Base-by-base conservation (phyloP, 2,113 vertebrate species). In the Apteryx owenii region DNA sequence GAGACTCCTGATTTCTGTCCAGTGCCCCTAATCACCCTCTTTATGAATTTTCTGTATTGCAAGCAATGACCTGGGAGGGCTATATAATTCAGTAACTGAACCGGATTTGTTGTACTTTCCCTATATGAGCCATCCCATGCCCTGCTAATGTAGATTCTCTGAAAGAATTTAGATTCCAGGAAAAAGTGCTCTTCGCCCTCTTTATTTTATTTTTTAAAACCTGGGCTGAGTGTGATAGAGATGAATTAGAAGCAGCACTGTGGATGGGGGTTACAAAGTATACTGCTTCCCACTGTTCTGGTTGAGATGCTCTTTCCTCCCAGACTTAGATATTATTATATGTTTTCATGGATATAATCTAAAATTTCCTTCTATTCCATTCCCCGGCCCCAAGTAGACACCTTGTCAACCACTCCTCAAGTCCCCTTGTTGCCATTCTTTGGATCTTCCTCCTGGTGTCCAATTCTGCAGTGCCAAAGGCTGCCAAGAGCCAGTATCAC, bases 161-260 rank as follows among this genome's bases (percentile, higher is more conserved):
- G 11, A 84, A 44, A 85, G n/a, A 93, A 88, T 95, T 94, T 92
- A 89, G 51, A 70, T 85, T 76, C 19, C 48, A 76, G 73, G n/a
- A 38, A 93, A 85, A 89, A 72, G 5, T 48, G 42, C n/a, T 76
- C 9, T 72, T 92, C 14, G 54, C 5, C 14, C 68, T 25, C 42
- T 83, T 56, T 78, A 18, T 66, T 85, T 44, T 4, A 26, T 48
- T 62, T 84, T 85, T 93, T 81, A 33, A 65, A 91, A 85, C 20
- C 20, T 6, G 1, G 2, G 3, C 28, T 79, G 53, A 82, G 36
- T 23, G 17, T 22, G 29, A 28, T 65, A 61, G 53, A 91, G 33
- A 53, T 33, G 6, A 29, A 76, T 77, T 81, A 91, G 75, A 93
- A 77, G 7, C 58, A 95, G 28, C 33, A 75, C 25, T 72, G n/a